Percentiles rank a stretch among this genome's conserved stretches.
phyloP scores from a whole-genome alignment of 2,888 invertebrate genomes.

The Frankliniella fusca region DNA sequence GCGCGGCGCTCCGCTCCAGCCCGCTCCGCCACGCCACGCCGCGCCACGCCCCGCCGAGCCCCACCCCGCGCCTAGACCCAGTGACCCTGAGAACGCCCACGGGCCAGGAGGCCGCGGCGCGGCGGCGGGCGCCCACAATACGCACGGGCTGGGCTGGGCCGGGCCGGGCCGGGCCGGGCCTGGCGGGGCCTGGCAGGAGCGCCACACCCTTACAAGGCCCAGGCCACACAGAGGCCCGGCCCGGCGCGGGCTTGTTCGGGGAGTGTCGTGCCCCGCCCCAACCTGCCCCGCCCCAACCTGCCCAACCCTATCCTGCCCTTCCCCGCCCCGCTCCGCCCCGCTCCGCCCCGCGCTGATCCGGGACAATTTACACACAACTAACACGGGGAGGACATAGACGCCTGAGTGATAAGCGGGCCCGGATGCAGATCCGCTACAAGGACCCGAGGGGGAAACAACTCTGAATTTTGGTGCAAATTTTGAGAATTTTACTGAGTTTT shows the following conservation, averaged over 20 bases:
- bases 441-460: no score
- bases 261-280: not conserved
- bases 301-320: no score
- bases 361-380: no score
- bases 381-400: no score
- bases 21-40: not conserved
- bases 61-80: not conserved
- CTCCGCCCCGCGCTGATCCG: not conserved
- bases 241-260: not conserved
- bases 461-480: no score
- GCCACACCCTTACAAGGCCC: no score
- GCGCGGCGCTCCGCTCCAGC: no score
- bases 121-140: not conserved
- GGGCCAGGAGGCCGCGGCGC: not conserved
- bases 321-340: not conserved
- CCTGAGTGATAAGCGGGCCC: no score
- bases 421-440: no score
- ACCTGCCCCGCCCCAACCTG: not conserved
- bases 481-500: no score
- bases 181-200: not conserved
- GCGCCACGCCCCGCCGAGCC: not conserved
- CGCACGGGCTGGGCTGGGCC: not conserved
- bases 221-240: no score
- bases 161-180: not conserved
- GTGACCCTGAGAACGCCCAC: no score